Percentiles rank a stretch among this genome's conserved stretches.
Conservation (phyloP, 1,140 invertebrate species). For the Temnothorax nylanderi region DNA sequence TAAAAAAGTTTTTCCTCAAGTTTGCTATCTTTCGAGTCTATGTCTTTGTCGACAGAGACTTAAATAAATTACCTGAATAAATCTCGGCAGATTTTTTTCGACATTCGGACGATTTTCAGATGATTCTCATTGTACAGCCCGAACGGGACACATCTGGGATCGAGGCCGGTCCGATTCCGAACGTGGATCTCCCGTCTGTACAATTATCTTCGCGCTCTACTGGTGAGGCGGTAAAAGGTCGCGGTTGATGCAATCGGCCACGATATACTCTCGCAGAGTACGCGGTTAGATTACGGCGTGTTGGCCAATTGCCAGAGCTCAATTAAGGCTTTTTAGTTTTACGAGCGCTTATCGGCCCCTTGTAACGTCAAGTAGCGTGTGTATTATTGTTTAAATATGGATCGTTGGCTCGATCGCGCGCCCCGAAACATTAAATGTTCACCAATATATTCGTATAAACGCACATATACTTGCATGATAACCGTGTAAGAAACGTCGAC, state of each 20-base stretch:
- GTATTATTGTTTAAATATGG: slow-evolving; percentile 43
- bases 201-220: slow-evolving; percentile 65
- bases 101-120: background rate
- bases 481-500: background rate
- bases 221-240: slow-evolving; percentile 65
- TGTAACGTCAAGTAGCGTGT: background rate
- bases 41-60: background rate
- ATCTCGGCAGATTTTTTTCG: background rate
- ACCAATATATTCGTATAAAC: background rate
- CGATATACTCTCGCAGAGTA: slow-evolving; percentile 53
- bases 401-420: background rate
- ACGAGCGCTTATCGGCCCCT: slow-evolving; percentile 28
- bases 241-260: slow-evolving; percentile 60
- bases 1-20: slow-evolving; percentile 2
- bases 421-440: background rate
- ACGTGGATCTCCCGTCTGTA: slow-evolving; percentile 56
- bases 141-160: slow-evolving; percentile 37
- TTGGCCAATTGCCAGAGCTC: slow-evolving; percentile 61
- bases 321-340: slow-evolving; percentile 62
- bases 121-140: background rate
- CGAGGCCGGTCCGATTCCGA: slow-evolving; percentile 56
- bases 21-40: background rate
- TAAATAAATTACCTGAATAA: background rate
- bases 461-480: background rate
- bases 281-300: slow-evolving; percentile 58